A percentile compares a stretch with the other conserved stretches of the same genome.
Evolutionary conservation across 2,888 invertebrate genomes (phyloP).

Genomic region (Laothoe populi): DNA sequence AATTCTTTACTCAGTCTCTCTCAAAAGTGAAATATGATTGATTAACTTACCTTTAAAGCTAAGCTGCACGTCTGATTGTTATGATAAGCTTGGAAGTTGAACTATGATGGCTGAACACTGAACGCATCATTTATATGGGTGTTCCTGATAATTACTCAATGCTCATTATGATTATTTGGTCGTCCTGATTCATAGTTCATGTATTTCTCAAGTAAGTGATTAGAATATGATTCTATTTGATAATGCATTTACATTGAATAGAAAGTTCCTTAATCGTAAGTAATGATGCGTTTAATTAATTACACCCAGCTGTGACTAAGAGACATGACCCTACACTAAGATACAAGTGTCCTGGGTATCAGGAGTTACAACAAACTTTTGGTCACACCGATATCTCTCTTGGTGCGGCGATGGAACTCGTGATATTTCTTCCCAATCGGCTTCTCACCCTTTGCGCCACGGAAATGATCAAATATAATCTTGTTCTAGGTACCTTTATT

Average conservation of each 20-base stretch:
- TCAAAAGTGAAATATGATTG: neutral
- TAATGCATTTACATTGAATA: conserved; percentile 5
- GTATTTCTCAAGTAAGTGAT: neutral
- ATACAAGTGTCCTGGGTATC: too few species aligned
- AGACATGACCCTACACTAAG: too few species aligned
- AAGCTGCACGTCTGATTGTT: neutral
- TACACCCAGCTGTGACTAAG: too few species aligned
- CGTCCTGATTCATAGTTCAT: neutral
- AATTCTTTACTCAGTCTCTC: too few species aligned
- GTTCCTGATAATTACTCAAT: conserved; percentile 4
- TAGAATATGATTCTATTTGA: neutral
- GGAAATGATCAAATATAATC: too few species aligned
- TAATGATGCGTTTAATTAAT: too few species aligned
- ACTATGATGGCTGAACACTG: neutral
- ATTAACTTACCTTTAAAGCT: conserved; percentile 2
- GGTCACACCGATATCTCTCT: too few species aligned
- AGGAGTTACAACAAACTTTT: too few species aligned
- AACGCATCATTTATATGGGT: neutral
- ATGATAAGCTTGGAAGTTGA: neutral
- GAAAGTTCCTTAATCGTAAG: neutral
- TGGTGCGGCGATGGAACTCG: too few species aligned
- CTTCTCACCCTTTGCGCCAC: too few species aligned
- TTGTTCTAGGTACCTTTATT: too few species aligned
- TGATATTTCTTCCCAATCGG: too few species aligned
- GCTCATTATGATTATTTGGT: conserved; percentile 27